phyloP scores from a whole-genome alignment of 2,888 invertebrate species.

The Thecophora atra region DNA sequence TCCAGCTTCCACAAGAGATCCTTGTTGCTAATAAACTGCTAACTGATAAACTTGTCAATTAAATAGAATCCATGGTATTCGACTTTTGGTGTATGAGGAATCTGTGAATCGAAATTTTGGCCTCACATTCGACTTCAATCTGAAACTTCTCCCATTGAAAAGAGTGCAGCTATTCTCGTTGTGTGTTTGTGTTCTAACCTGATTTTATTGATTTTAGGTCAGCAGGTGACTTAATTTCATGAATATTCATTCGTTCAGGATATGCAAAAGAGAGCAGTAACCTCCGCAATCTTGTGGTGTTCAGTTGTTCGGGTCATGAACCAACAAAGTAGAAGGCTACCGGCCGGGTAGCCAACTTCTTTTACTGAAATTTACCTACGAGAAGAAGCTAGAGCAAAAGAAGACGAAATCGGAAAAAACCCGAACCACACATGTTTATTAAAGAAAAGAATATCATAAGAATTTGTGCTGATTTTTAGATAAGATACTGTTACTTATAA shows the following conservation, averaged over 20 bases:
- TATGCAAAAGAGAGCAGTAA: background rate
- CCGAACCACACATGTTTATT: no score
- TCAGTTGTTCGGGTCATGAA: background rate
- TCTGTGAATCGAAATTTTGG: background rate
- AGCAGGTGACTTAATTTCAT: background rate
- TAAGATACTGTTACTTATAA: no score
- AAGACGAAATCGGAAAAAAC: no score
- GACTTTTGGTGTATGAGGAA: background rate
- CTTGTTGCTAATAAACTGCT: slow-evolving; percentile 12
- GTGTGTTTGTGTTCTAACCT: background rate
- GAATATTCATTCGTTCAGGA: background rate
- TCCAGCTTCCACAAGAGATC: background rate
- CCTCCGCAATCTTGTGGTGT: background rate
- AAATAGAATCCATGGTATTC: slow-evolving; percentile 2
- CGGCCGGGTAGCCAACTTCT: no score
- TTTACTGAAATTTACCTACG: no score
- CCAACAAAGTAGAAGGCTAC: no score
- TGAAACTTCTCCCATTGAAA: background rate
- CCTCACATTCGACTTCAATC: background rate
- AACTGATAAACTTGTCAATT: slow-evolving; percentile 23
- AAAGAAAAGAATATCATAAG: no score
- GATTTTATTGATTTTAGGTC: background rate
- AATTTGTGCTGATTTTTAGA: no score
- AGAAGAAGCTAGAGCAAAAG: no score
- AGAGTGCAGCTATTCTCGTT: background rate